Conservation (phyloP, 2,113 vertebrate species). For the Rhizomys pruinosus region DNA sequence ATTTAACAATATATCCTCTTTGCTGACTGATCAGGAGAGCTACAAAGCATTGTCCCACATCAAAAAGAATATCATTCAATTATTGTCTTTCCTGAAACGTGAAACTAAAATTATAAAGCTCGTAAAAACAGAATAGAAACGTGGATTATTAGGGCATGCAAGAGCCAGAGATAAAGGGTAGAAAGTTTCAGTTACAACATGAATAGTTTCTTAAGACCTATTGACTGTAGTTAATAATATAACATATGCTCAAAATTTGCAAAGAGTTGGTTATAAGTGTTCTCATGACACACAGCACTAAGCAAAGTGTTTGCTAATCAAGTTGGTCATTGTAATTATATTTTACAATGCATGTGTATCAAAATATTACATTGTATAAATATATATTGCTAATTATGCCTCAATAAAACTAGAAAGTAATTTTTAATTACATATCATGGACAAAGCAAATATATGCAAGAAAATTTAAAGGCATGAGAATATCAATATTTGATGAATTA, state of each 20-base stretch:
- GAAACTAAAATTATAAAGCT: neutral
- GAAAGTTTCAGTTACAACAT: neutral
- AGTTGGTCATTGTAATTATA: neutral
- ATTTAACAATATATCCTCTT: neutral
- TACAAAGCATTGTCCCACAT: neutral
- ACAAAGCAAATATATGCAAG: neutral
- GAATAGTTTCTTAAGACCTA: neutral
- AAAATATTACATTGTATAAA: neutral
- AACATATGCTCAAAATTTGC: neutral
- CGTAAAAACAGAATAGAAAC: neutral
- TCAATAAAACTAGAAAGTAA: neutral
- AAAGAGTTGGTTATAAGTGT: neutral
- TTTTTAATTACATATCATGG: neutral
- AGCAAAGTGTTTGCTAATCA: neutral
- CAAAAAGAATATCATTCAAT: neutral
- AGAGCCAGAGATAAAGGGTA: neutral
- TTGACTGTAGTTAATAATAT: neutral
- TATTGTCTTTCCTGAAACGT: neutral
- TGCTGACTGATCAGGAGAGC: neutral
- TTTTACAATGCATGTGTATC: neutral
- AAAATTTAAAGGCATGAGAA: constrained; percentile 33
- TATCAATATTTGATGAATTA: neutral
- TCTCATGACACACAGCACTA: neutral
- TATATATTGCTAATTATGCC: neutral
- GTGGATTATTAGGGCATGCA: neutral